Evolutionary conservation across 2,797 vertebrate genomes (phyloP).

Genomic region (Stomatorhinus walkeri): DNA sequence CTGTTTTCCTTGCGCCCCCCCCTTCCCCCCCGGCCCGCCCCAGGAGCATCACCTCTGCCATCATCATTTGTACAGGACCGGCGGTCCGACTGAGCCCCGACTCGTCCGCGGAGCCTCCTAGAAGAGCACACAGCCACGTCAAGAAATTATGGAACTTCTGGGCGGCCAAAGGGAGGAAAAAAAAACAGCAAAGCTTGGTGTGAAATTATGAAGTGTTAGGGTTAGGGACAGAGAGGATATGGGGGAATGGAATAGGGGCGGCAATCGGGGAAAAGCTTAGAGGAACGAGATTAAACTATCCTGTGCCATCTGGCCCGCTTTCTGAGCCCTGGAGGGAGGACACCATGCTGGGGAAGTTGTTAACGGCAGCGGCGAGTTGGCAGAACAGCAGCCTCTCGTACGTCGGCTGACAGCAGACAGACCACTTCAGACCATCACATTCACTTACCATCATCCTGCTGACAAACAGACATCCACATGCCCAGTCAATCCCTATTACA

Average conservation of each 20-base stretch:
- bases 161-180: conserved; percentile 4
- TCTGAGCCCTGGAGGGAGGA: background rate
- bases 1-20: conserved; percentile 40
- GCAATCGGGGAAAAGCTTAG: background rate
- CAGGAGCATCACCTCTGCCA: background rate
- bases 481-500: background rate
- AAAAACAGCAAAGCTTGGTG: background rate
- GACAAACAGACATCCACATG: background rate
- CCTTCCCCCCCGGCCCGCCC: background rate
- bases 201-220: conserved; percentile 5
- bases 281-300: background rate
- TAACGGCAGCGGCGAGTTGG: background rate
- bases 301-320: background rate
- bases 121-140: conserved; percentile 13
- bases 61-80: conserved; percentile 9
- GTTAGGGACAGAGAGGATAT: background rate
- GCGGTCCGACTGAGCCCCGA: conserved; percentile 26
- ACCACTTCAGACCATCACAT: background rate
- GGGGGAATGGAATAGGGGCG: background rate
- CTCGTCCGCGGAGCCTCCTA: conserved; percentile 45
- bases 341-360: background rate
- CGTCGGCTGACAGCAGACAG: background rate
- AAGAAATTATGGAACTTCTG: conserved; percentile 46
- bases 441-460: background rate
- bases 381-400: background rate